A percentile compares a stretch with the other conserved stretches of the same genome.
Evolutionary conservation across 2,888 invertebrate genomes (phyloP).

Genomic region (Melinopterus prodromus): DNA sequence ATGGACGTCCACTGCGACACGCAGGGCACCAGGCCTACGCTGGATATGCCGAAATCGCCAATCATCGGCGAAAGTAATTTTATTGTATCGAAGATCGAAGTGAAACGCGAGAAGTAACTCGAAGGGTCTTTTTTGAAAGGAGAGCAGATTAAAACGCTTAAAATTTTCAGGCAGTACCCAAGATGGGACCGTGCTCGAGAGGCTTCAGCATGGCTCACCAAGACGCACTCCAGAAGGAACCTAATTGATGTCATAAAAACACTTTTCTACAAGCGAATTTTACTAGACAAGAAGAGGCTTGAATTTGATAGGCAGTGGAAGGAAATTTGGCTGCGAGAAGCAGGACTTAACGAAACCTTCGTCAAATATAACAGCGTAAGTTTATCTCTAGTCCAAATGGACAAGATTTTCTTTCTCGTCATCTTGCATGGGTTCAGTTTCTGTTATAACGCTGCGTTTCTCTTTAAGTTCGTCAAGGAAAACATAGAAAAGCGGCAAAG

Average conservation of each 20-base stretch:
- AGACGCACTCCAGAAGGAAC: neutral
- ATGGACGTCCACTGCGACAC: too few species aligned
- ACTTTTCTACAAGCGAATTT: conserved; percentile 53
- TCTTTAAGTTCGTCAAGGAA: conserved; percentile 66
- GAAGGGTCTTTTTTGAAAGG: neutral
- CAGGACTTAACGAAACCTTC: conserved; percentile 66
- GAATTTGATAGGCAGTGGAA: conserved; percentile 66
- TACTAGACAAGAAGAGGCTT: conserved; percentile 53
- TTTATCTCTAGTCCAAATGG: neutral
- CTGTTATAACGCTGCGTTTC: neutral
- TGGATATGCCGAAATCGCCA: too few species aligned
- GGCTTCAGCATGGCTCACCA: conserved; percentile 64
- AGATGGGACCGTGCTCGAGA: conserved; percentile 70
- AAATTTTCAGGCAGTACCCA: conserved; percentile 64
- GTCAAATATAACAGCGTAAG: conserved; percentile 68
- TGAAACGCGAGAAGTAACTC: neutral
- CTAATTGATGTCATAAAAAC: neutral
- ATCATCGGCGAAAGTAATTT: too few species aligned
- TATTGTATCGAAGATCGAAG: neutral
- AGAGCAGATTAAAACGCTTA: neutral
- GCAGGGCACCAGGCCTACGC: too few species aligned
- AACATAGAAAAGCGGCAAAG: conserved; percentile 72
- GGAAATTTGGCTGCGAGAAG: conserved; percentile 64
- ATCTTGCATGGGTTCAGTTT: too few species aligned
- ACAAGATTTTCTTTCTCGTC: too few species aligned